Conservation (phyloP, 2,113 vertebrate species). For the Abramis brama region DNA sequence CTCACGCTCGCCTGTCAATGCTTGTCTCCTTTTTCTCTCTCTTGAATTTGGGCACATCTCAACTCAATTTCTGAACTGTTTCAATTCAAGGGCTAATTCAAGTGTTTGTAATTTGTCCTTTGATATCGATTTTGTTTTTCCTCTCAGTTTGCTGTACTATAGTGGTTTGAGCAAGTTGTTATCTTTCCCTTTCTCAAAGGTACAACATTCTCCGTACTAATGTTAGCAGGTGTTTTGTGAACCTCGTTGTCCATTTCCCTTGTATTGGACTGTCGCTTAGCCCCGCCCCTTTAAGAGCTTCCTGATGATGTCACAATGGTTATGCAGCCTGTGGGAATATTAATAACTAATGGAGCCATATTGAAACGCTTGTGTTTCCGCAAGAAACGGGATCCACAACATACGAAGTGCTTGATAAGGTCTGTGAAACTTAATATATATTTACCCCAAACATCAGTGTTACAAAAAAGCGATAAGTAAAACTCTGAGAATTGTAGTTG, state of each 20-base stretch:
- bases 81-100: constrained; percentile 81
- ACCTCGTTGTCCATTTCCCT: constrained; percentile 55
- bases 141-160: constrained; percentile 58
- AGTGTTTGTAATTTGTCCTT: constrained; percentile 65
- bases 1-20: constrained; percentile 42
- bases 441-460: constrained; percentile 11
- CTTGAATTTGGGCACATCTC: constrained; percentile 52
- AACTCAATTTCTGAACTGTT: constrained; percentile 68
- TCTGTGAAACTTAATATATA: not conserved
- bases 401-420: constrained; percentile 10
- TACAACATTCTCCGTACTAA: constrained; percentile 55
- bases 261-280: constrained; percentile 47
- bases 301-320: constrained; percentile 65
- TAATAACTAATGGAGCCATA: constrained; percentile 18
- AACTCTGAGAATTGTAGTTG: not conserved
- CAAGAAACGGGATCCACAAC: not conserved
- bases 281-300: not conserved
- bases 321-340: not conserved
- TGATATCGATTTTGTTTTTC: constrained; percentile 48
- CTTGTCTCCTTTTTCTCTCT: constrained; percentile 30
- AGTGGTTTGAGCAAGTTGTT: constrained; percentile 56
- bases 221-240: constrained; percentile 64
- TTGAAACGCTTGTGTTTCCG: constrained; percentile 1
- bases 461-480: not conserved
- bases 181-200: constrained; percentile 52